phyloP scores from a whole-genome alignment of 2,113 vertebrate genomes.

The Cyanistes caeruleus region DNA sequence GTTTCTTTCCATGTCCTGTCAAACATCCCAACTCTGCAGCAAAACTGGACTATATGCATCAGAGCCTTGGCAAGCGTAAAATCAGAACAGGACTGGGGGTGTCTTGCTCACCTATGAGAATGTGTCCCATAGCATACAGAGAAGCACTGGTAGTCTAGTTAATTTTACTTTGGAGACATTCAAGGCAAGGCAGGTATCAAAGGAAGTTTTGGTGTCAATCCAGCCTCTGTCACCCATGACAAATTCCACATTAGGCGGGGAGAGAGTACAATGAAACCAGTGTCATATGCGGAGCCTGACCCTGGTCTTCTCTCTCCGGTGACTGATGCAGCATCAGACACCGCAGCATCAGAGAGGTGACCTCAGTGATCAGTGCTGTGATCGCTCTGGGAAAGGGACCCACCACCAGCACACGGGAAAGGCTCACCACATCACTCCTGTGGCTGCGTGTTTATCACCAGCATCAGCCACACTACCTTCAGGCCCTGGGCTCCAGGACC shows the following conservation, averaged over 20 bases:
- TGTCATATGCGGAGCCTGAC: background rate
- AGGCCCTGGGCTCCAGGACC: background rate
- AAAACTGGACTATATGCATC: background rate
- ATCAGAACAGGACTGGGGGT: background rate
- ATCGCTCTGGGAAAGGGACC: background rate
- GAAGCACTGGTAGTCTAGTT: background rate
- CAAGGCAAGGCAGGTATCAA: background rate
- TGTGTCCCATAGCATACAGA: background rate
- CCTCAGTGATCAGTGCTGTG: fast-evolving
- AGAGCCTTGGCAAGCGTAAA: background rate
- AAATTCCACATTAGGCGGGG: background rate
- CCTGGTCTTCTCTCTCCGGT: background rate
- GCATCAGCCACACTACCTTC: background rate
- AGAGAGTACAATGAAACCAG: background rate
- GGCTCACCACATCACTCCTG: background rate
- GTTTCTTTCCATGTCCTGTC: background rate
- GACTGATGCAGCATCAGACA: background rate
- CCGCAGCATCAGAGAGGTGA: background rate
- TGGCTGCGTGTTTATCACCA: fast-evolving
- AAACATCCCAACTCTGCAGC: background rate
- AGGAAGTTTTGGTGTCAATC: background rate
- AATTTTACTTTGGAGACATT: background rate
- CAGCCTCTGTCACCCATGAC: background rate
- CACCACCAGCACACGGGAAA: fast-evolving
- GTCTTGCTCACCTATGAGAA: fast-evolving